These are phyloP conservation scores for Intellagama lesueurii DNA, from an alignment of 2,797 vertebrate species.

Conservation along the genomic window DNA sequence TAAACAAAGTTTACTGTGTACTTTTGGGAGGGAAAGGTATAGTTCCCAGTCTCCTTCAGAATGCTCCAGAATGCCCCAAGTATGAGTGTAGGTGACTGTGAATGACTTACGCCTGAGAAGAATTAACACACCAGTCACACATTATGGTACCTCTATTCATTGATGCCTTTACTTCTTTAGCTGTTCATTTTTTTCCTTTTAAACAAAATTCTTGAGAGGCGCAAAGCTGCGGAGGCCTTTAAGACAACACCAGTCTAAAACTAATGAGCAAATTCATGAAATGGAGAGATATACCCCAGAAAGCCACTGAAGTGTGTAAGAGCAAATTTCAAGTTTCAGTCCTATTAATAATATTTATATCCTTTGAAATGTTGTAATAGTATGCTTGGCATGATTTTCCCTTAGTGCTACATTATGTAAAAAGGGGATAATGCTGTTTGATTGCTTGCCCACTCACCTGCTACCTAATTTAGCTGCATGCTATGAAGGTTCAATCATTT, in stretches of 20 bases:
- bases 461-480: background rate
- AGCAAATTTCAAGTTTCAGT: background rate
- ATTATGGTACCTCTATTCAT: background rate
- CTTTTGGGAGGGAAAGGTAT: background rate
- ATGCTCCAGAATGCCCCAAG: background rate
- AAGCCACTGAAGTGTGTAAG: background rate
- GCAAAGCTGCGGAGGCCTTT: background rate
- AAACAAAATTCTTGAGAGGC: background rate
- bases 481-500: slow-evolving; percentile 14
- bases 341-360: slow-evolving; percentile 21
- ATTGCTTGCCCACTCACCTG: background rate
- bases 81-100: background rate
- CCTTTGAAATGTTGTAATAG: background rate
- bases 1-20: background rate
- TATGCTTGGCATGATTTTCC: background rate
- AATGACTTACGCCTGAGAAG: background rate
- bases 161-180: background rate
- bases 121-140: background rate
- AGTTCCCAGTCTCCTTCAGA: background rate
- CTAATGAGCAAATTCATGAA: slow-evolving; percentile 4
- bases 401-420: background rate
- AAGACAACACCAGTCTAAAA: background rate
- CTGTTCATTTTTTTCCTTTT: background rate
- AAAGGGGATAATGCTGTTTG: slow-evolving; percentile 16
- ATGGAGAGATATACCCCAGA: slow-evolving; percentile 7